Evolutionary conservation across 2,888 invertebrate genomes (phyloP).

Genomic region (Phyllotreta cruciferae): DNA sequence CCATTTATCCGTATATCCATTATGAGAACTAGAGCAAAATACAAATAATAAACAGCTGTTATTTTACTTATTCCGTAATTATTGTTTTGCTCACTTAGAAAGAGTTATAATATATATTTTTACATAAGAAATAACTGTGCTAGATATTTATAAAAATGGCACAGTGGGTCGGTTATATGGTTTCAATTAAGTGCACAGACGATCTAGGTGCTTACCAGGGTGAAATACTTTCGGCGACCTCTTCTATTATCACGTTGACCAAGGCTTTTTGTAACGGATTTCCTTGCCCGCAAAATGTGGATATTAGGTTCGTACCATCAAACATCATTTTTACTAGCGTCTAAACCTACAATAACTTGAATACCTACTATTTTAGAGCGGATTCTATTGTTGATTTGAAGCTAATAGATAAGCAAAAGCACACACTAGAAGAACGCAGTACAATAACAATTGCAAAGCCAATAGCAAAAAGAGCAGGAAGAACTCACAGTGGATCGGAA

Average conservation of each 20-base stretch:
- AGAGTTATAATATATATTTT: no score
- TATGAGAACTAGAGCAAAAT: no score
- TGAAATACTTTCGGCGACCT: slow-evolving; percentile 76
- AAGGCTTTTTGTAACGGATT: slow-evolving; percentile 86
- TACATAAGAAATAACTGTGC: neutral
- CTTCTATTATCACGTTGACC: slow-evolving; percentile 73
- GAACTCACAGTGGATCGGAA: slow-evolving; percentile 59
- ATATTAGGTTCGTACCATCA: slow-evolving; percentile 63
- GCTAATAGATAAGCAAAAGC: slow-evolving; percentile 73
- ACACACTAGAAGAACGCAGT: slow-evolving; percentile 54
- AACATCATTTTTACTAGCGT: no score
- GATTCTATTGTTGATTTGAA: slow-evolving; percentile 69
- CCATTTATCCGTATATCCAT: no score
- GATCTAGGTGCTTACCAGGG: slow-evolving; percentile 83
- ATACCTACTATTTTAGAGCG: slow-evolving; percentile 37
- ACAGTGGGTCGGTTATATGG: slow-evolving; percentile 78
- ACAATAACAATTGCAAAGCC: slow-evolving; percentile 65
- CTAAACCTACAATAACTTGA: no score
- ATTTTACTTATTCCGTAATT: no score
- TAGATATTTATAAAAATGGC: slow-evolving; percentile 58
- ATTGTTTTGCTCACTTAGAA: no score
- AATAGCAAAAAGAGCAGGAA: slow-evolving; percentile 62
- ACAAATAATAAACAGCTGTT: no score
- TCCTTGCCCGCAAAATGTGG: slow-evolving; percentile 64
- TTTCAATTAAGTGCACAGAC: slow-evolving; percentile 83